Evolutionary conservation across 1,140 invertebrate genomes (phyloP).

Genomic region (Portunus trituberculatus): DNA sequence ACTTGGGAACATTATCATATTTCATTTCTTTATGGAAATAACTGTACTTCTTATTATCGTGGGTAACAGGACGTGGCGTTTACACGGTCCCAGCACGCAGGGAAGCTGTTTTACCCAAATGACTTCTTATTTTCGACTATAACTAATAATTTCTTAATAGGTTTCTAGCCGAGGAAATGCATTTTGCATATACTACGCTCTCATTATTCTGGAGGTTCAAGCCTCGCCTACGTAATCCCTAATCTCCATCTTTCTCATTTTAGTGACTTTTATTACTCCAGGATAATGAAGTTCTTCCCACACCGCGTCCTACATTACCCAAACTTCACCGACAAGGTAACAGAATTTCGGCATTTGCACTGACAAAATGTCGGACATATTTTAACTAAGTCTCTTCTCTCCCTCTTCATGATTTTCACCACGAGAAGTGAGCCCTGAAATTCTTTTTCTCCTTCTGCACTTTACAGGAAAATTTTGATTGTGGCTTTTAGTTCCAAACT

Average conservation of each 20-base stretch:
- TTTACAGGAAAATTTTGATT: no score
- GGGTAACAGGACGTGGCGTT: background rate
- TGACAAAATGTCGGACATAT: background rate
- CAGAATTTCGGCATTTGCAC: background rate
- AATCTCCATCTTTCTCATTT: conserved; percentile 23
- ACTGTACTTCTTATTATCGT: background rate
- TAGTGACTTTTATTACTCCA: background rate
- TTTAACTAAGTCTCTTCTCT: background rate
- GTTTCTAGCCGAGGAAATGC: background rate
- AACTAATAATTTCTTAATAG: background rate
- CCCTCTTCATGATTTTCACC: background rate
- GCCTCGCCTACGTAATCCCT: background rate
- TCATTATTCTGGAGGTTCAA: background rate
- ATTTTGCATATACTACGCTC: background rate
- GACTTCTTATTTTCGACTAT: background rate
- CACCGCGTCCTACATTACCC: background rate
- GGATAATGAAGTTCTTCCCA: background rate
- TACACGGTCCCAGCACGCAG: background rate
- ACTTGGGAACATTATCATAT: background rate
- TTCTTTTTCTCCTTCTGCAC: no score
- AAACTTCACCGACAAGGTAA: background rate
- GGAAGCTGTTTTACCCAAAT: background rate
- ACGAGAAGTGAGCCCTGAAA: no score
- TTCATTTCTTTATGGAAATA: background rate
- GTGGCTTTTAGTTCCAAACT: no score